Evolutionary conservation across 2,888 invertebrate genomes (phyloP), one percentile per base, ranked within the genome.

Genomic region (Neelides folsomi): DNA sequence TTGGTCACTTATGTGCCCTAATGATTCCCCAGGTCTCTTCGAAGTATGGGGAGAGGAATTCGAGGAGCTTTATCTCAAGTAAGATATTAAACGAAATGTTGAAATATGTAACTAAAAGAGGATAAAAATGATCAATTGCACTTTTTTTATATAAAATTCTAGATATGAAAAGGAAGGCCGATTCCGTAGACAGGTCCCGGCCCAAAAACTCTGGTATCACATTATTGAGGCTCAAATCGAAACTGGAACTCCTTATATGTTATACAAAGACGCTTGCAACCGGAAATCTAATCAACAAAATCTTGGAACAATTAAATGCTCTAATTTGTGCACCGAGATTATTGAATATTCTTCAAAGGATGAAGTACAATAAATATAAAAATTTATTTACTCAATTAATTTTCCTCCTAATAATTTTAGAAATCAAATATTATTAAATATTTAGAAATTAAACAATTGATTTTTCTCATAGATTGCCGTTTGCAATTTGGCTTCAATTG

Each of bases 1-100:
- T 47, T 98, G 98, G 98, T 86, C 88, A 48, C 73, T 98, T 13
- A 95, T 98, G 95, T 98, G 97, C 68, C 97, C 98, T 0, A 82
- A 87, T 68, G 83, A 89, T 67, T 84, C 84, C 63, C 94, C 93
- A 0, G 92, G 92, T 0, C 76, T 98, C 4, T 75, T 80, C 1
- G 94, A 97, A 64, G 82, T 82, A 63, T 98, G 90, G 88, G 98
- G 98, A 37, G 85, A 92, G 47, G 81, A 94, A 67, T 98, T 98
- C 73, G 90, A 93, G 63, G 70, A 77, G 43, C 75, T 98, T 1
- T 98, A 97, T 70, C 75, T 75, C 47, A 79, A 80, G 77, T 81
- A 69, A 68, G 66, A 34, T 35, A 15, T 1, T 27, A 44, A 36
- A 46, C 27, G 39, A 4, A 37, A 37, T 44, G 37, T 48, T 4